phyloP scores from a whole-genome alignment of 2,888 invertebrate species.

The Marronus borbonicus region DNA sequence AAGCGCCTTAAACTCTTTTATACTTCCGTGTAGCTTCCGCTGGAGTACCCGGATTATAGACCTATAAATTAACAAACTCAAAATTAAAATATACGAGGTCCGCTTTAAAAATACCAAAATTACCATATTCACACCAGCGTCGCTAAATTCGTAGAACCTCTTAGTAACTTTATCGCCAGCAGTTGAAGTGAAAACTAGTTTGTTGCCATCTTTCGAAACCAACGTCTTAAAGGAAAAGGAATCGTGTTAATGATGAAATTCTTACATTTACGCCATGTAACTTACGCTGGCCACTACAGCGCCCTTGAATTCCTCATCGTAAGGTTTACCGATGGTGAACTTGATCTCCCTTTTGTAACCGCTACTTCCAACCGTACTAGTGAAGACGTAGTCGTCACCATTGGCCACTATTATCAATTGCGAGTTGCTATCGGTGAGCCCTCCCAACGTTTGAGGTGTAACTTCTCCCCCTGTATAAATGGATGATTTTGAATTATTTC shows the following conservation, averaged over 20 bases:
- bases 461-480: conserved; percentile 15
- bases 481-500: background rate
- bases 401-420: background rate
- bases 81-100: background rate
- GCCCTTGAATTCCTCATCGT: conserved; percentile 14
- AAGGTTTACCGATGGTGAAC: conserved; percentile 16
- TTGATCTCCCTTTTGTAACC: background rate
- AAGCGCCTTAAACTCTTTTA: background rate
- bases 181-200: conserved; percentile 1
- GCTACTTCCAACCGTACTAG: background rate
- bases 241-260: background rate
- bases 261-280: background rate
- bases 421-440: background rate
- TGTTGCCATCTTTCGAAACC: background rate
- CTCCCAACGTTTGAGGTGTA: background rate
- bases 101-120: background rate
- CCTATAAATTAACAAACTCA: background rate
- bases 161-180: background rate
- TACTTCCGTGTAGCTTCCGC: background rate
- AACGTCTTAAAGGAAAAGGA: background rate
- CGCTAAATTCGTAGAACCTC: conserved; percentile 9
- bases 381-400: conserved; percentile 10
- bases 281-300: background rate
- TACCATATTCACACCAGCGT: conserved; percentile 3
- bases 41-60: background rate